Evolutionary conservation across 53 echinoderm and acorn worm species (phyloP).

Genomic region (Glandiceps talaboti): DNA sequence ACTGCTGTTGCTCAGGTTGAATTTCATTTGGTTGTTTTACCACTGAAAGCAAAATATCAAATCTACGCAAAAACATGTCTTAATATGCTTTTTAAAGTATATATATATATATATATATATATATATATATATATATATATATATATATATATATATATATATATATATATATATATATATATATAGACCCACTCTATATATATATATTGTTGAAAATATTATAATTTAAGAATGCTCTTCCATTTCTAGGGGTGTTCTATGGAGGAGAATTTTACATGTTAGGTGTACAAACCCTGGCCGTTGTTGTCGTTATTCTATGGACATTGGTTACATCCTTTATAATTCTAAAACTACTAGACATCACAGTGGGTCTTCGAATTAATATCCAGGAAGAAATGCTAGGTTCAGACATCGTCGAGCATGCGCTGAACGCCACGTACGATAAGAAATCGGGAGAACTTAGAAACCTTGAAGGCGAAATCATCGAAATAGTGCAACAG

Average conservation of each 20-base stretch:
- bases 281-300: slow-evolving; percentile 43
- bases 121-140: too few relatives aligned
- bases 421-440: slow-evolving; percentile 45
- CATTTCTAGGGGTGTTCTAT: slow-evolving; percentile 30
- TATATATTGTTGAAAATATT: neutral
- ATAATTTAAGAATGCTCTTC: neutral
- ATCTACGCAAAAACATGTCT: too few relatives aligned
- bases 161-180: too few relatives aligned
- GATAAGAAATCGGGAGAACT: slow-evolving; percentile 37
- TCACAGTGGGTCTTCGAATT: slow-evolving; percentile 51
- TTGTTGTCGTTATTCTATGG: slow-evolving; percentile 32
- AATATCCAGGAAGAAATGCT: slow-evolving; percentile 67
- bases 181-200: neutral
- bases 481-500: slow-evolving; percentile 29
- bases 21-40: too few relatives aligned
- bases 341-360: slow-evolving; percentile 31
- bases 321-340: slow-evolving; percentile 31
- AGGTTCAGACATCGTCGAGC: slow-evolving; percentile 64
- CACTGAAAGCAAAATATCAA: too few relatives aligned
- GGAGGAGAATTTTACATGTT: slow-evolving; percentile 61
- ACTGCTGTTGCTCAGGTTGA: too few relatives aligned
- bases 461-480: slow-evolving; percentile 28
- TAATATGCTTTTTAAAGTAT: too few relatives aligned
- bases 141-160: too few relatives aligned
- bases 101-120: too few relatives aligned